Base-by-base conservation (phyloP, 2,888 invertebrate species). In the Hipparchia semele region DNA sequence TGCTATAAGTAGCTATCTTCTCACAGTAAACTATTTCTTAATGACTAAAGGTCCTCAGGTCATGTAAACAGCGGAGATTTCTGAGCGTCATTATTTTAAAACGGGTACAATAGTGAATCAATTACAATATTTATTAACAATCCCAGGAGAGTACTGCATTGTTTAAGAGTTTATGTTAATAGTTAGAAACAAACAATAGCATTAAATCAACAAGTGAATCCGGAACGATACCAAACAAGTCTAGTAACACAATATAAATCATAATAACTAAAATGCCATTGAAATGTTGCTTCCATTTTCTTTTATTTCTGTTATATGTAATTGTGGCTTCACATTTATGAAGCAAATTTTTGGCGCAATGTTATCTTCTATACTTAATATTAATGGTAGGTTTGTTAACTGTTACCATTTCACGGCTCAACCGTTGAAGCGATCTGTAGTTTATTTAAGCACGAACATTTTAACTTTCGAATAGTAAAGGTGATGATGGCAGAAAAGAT, bases 161-260 rank as follows among this genome's bases (percentile, higher is more conserved):
- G 75, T 75, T 72, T 70, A 59, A 67, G 64, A 72, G 68, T 76
- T 64, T 76, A 76, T 75, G 76, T 73, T 74, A 77, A 78, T 75
- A 77, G 59, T 71, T 64, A 76, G 76, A 75, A 33, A 72, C 75
- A 74, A 81, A 87, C 86, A 87, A 86, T 87, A 79, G 82, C 76
- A 85, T 82, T 87, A 87, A 88, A 90, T 88, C 86, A 87, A 79
- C 81, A 76, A 78, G 82, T 79, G 82, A 83, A 87, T 85, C 80
- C 79, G 80, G 84, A 83, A 81, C 82, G 81, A 82, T 84, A 83
- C 87, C 86, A 85, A 88, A 89, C 84, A 89, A 81, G 87, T 87
- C 78, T 81, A 79, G 78, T 82, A 80, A 75, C 79, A 80, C 79
- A 79, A 82, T 81, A 87, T 90, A 87, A 89, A 90, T 90, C 89